Evolutionary conservation across 2,888 invertebrate species (phyloP), one percentile per base, ranked within the genome.

Genomic region (Bimastos eiseni): DNA sequence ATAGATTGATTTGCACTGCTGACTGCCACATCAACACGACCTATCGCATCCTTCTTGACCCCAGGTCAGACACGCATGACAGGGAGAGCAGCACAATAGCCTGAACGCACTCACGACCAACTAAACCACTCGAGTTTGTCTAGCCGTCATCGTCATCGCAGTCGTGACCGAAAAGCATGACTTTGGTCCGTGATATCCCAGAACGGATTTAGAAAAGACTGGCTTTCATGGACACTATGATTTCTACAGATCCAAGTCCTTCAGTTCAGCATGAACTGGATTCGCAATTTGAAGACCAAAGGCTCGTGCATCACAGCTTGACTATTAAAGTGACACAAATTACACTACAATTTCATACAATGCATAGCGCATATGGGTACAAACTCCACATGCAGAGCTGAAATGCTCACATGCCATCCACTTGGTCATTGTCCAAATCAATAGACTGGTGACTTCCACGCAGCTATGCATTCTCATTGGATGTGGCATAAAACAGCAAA

Each of bases 111-210:
- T 49, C 49, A 49, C 49, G 49, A 49, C 49, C 49, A 49, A 6
- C 11, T 70, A 30, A 70, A n/a, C 70, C 3, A 70, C 8, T n/a
- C 70, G n/a, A n/a, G 70, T n/a, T n/a, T 30, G n/a, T 70, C 70
- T 70, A 13, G 30, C n/a, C 70, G 1, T n/a, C 70, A 30, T 8
- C 3, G 30, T n/a, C 70, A 17, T n/a, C 70, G 1, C 17, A n/a
- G 70, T 70, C 70, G 70, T 70, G 70, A 70, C 70, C 5, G 70
- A 30, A n/a, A 70, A 70, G 70, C 70, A n/a, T n/a, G 70, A 70
- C 70, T 70, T 70, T 70, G n/a, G 70, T 70, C 70, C 70, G 70
- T 70, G 70, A 70, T 70, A 70, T 70, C n/a, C 70, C 30, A 70
- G 30, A 70, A 70, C 13, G n/a, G n/a, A 70, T n/a, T n/a, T 70